Base-by-base conservation (phyloP, 2,888 invertebrate genomes). In the Adelphocoris suturalis region DNA sequence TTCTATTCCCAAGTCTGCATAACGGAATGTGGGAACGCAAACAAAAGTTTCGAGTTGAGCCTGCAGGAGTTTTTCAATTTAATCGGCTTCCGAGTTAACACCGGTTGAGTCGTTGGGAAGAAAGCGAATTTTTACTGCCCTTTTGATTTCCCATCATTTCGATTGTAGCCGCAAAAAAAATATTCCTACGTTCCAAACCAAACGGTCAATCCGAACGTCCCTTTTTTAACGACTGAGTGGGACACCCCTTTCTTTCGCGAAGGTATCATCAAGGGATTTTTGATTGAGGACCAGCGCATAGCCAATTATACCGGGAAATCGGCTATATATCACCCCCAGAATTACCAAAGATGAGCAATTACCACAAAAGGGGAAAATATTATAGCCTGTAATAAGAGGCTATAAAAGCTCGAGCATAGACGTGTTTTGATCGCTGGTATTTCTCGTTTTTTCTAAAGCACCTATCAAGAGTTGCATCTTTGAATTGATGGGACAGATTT, bases 401-500 rank as follows among this genome's bases (percentile, higher is more conserved):
- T 11, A 68, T 68, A 68, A 68, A 68, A 68, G 68, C 27, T 68
- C 68, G 23, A 68, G 68, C 68, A 68, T 68, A 68, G 68, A 68
- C 68, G 68, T 27, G 23, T 68, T 68, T 68, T 27, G 68, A 68
- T 68, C 68, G 27, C 23, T 5, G 27, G 13, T 23, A 68, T 68
- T 68, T 23, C 68, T 68, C 68, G 68, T 68, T 68, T 68, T 68
- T 68, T 3, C 12, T 23, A 23, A 68, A 68, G 68, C 23, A 23
- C 68, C 9, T 68, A 23, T 23, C 27, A 4, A 68, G 68, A 11
- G 68, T 68, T 68, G 19, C 68, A 68, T 68, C 68, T 68, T 19
- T 68, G 68, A 68, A 68, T 68, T 68, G 68, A 68, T 68, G 68
- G 68, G 68, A 68, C 68, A 9, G 68, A 68, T 68, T 68, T 68